Percentiles rank a stretch among this genome's conserved stretches.
Conservation (phyloP, 2,888 invertebrate genomes). For the Latrodectus hesperus region DNA sequence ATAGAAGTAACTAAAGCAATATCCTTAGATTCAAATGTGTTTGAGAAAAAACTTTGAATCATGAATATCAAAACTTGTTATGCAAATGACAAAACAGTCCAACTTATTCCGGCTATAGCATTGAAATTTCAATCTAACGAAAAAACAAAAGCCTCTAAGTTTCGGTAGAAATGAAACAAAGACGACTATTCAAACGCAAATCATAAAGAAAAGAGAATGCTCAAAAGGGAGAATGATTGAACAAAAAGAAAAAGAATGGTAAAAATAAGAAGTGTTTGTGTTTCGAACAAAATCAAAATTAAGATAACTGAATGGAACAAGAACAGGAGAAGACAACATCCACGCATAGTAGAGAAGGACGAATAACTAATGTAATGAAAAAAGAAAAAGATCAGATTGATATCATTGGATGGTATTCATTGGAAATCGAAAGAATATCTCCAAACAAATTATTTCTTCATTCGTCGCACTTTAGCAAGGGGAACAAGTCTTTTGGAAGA, state of each 20-base stretch:
- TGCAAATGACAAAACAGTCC: conserved; percentile 51
- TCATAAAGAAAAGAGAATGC: not conserved
- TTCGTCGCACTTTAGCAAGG: conserved; percentile 27
- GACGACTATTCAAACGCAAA: conserved; percentile 15
- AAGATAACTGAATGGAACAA: conserved; percentile 30
- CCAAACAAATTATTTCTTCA: conserved; percentile 56
- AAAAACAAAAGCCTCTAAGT: conserved; percentile 17
- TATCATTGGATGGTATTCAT: conserved; percentile 58
- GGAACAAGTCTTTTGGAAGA: conserved; percentile 33
- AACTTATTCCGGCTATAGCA: conserved; percentile 27
- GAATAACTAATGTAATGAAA: conserved; percentile 7
- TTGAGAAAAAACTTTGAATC: conserved; percentile 7
- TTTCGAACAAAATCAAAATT: conserved; percentile 59
- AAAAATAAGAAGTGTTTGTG: conserved; percentile 45
- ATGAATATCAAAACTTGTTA: conserved; percentile 48
- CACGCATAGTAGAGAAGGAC: conserved; percentile 12
- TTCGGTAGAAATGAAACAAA: not conserved
- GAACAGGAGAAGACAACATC: conserved; percentile 44
- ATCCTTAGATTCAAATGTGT: not conserved
- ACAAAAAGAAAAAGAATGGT: not conserved
- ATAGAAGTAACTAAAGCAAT: no score
- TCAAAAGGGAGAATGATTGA: not conserved
- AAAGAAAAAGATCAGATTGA: conserved; percentile 19
- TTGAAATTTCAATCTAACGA: conserved; percentile 17
- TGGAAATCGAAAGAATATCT: conserved; percentile 30